A percentile compares a stretch with the other conserved stretches of the same genome.
Conservation (phyloP, 2,113 vertebrate genomes). For the Platichthys stellatus region DNA sequence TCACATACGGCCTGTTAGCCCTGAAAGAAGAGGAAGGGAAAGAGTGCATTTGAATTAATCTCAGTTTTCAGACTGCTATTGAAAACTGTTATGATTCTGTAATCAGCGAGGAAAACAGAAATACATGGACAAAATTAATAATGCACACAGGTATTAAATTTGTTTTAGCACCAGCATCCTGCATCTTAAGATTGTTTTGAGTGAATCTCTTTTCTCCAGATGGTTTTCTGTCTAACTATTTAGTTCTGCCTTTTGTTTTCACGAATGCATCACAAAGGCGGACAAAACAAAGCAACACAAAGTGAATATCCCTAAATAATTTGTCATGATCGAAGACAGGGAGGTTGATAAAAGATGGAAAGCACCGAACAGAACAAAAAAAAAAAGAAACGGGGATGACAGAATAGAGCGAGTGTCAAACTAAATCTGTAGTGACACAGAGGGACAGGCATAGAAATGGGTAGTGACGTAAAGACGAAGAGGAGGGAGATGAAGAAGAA, state of each 20-base stretch:
- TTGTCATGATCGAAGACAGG: conserved; percentile 25
- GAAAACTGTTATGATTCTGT: neutral
- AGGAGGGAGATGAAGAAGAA: conserved; percentile 37
- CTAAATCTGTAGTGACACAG: conserved; percentile 57
- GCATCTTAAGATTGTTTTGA: too few species aligned
- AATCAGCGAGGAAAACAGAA: neutral
- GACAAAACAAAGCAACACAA: conserved; percentile 1
- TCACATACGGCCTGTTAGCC: too few species aligned
- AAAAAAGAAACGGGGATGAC: neutral
- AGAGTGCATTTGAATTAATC: too few species aligned
- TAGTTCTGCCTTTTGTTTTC: neutral
- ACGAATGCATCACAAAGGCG: conserved; percentile 1
- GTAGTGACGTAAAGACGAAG: conserved; percentile 40
- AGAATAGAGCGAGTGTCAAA: conserved; percentile 27
- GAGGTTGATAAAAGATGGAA: conserved; percentile 29
- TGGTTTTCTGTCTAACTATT: neutral
- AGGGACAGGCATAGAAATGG: conserved; percentile 63
- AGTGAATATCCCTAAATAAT: conserved; percentile 23
- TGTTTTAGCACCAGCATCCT: too few species aligned
- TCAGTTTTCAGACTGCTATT: neutral
- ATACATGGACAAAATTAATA: neutral
- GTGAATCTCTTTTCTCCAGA: neutral
- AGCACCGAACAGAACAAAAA: neutral
- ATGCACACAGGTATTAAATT: neutral
- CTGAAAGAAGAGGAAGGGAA: too few species aligned